Percentiles rank a stretch among this genome's conserved stretches.
phyloP scores from a whole-genome alignment of 2,888 invertebrate species.

The Cetonia aurata region DNA sequence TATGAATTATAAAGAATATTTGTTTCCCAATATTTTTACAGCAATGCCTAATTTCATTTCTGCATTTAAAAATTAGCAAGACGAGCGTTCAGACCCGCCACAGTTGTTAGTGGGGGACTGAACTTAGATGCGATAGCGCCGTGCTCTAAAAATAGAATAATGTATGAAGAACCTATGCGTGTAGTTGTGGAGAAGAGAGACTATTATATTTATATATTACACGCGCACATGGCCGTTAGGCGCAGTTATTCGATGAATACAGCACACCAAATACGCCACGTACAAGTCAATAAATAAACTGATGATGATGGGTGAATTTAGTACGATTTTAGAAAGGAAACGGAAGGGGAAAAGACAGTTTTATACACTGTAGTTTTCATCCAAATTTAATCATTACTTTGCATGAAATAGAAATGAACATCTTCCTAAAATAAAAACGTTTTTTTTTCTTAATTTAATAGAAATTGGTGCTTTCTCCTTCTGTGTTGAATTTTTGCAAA shows the following conservation, averaged over 20 bases:
- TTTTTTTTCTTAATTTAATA: no score
- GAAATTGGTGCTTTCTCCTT: no score
- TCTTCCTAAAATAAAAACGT: no score
- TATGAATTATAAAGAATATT: no score
- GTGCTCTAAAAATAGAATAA: conserved; percentile 42
- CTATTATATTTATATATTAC: conserved; percentile 32
- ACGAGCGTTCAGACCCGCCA: conserved; percentile 1
- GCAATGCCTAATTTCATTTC: background rate
- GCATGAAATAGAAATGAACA: no score
- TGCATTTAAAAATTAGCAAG: conserved; percentile 19
- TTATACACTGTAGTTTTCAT: no score
- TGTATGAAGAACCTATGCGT: conserved; percentile 15
- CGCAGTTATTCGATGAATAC: background rate
- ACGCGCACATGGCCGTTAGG: conserved; percentile 14
- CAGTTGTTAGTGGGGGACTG: conserved; percentile 33
- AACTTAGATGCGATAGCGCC: conserved; percentile 37
- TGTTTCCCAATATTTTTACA: background rate
- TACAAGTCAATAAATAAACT: conserved; percentile 10
- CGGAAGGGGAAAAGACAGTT: no score
- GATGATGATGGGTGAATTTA: conserved; percentile 20
- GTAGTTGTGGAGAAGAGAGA: conserved; percentile 11
- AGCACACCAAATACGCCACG: no score
- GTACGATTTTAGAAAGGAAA: conserved; percentile 8
- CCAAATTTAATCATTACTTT: no score
- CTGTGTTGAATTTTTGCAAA: no score